Conservation (phyloP, 2,888 invertebrate genomes). For the Erebia epiphron region DNA sequence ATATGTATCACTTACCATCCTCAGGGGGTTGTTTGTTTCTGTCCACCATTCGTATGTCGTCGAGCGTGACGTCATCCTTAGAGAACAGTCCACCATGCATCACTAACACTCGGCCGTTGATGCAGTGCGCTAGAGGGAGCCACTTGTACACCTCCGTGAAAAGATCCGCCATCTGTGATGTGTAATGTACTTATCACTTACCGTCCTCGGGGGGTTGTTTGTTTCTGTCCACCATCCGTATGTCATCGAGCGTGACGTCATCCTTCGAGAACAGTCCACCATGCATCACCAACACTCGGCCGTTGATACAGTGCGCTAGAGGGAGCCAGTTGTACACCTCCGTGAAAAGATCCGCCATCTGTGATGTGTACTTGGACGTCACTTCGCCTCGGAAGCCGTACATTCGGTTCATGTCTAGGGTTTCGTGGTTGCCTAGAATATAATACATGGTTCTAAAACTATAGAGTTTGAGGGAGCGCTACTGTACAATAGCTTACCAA, state of each 20-base stretch:
- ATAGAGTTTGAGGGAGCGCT: too few species aligned
- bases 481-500: too few species aligned
- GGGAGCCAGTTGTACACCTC: slow-evolving; percentile 99
- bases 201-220: slow-evolving; percentile 99
- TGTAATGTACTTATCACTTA: slow-evolving; percentile 85
- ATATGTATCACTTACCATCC: slow-evolving; percentile 86
- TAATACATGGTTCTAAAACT: too few species aligned
- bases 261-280: slow-evolving; percentile 98
- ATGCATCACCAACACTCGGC: slow-evolving; percentile 94
- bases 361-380: slow-evolving; percentile 95
- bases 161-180: slow-evolving; percentile 96
- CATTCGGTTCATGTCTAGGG: slow-evolving; percentile 99
- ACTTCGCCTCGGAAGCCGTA: slow-evolving; percentile 99
- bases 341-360: slow-evolving; percentile 99
- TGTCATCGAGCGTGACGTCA: slow-evolving; percentile 96
- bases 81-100: slow-evolving; percentile 99
- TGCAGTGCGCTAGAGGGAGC: slow-evolving; percentile 97
- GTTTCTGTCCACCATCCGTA: slow-evolving; percentile 94
- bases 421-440: slow-evolving; percentile 97
- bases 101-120: slow-evolving; percentile 91
- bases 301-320: slow-evolving; percentile 96
- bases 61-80: slow-evolving; percentile 94
- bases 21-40: slow-evolving; percentile 98
- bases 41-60: slow-evolving; percentile 94
- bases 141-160: slow-evolving; percentile 99